Evolutionary conservation across 1,140 invertebrate genomes (phyloP).

Genomic region (Drosophila kepulauana): DNA sequence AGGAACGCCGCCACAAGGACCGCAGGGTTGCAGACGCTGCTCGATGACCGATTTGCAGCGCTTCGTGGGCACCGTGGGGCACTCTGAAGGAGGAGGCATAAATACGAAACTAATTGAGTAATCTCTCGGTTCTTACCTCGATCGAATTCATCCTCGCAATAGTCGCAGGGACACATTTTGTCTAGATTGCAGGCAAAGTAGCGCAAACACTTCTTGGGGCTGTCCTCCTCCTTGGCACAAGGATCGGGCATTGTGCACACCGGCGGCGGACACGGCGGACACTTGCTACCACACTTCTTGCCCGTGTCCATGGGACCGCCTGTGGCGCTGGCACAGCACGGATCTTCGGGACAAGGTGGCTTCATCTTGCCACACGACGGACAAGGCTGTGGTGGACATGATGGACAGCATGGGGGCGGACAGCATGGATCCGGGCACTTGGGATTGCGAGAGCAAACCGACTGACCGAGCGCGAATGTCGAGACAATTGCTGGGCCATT

Average conservation of each 20-base stretch:
- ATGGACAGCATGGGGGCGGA: constrained; percentile 22
- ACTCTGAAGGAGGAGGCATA: constrained; percentile 35
- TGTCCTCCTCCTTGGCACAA: background rate
- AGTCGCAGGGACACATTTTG: constrained; percentile 71
- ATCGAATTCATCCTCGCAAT: constrained; percentile 75
- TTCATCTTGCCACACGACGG: constrained; percentile 24
- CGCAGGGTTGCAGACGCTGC: constrained; percentile 54
- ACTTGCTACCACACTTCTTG: constrained; percentile 28
- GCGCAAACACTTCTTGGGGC: constrained; percentile 40
- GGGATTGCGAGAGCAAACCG: constrained; percentile 70
- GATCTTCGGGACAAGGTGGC: constrained; percentile 21
- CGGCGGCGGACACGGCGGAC: constrained; percentile 7
- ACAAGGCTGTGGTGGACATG: constrained; percentile 10
- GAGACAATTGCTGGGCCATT: constrained; percentile 78
- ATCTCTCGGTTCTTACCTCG: constrained; percentile 45
- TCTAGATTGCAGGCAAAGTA: constrained; percentile 79
- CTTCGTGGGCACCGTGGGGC: constrained; percentile 61
- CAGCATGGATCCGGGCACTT: constrained; percentile 40
- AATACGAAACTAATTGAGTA: background rate
- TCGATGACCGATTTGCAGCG: constrained; percentile 49
- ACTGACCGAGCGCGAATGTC: constrained; percentile 57
- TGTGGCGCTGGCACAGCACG: constrained; percentile 40
- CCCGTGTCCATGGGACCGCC: constrained; percentile 51
- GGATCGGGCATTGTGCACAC: constrained; percentile 28
- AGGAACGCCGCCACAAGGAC: constrained; percentile 59